These are phyloP conservation scores for Potamilus streckersoni DNA, from an alignment of 1,140 invertebrate genomes.

Conservation along the genomic window DNA sequence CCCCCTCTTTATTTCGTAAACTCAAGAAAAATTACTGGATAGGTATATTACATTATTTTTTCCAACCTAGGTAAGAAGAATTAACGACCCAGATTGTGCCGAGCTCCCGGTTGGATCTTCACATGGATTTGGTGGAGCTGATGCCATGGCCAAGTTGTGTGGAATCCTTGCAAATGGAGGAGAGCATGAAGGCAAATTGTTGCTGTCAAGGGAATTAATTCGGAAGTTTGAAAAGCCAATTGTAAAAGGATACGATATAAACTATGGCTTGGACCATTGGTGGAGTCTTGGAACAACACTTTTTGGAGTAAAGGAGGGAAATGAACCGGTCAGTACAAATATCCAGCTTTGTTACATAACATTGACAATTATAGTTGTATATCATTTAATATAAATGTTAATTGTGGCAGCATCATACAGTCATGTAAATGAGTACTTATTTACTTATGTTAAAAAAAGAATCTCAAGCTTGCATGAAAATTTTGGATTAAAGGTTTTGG, in stretches of 20 bases:
- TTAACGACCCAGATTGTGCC: conserved; percentile 28
- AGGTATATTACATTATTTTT: too few relatives aligned
- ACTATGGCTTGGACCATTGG: conserved; percentile 27
- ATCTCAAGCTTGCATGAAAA: too few relatives aligned
- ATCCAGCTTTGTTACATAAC: too few relatives aligned
- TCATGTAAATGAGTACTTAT: too few relatives aligned
- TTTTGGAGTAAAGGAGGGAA: conserved; percentile 21
- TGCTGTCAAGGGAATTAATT: conserved; percentile 25
- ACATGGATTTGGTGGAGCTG: conserved; percentile 31
- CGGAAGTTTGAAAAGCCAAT: conserved; percentile 18
- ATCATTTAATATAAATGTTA: too few relatives aligned
- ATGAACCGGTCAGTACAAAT: conserved; percentile 13
- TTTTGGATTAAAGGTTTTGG: too few relatives aligned
- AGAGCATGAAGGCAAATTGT: conserved; percentile 15
- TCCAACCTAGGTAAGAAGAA: background rate
- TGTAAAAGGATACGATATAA: conserved; percentile 20
- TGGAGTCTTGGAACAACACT: conserved; percentile 33
- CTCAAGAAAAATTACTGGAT: too few relatives aligned
- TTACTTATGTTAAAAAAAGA: too few relatives aligned
- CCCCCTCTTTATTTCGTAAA: too few relatives aligned
- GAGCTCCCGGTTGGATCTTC: conserved; percentile 22
- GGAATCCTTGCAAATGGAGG: conserved; percentile 42
- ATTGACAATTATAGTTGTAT: too few relatives aligned
- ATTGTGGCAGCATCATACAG: too few relatives aligned
- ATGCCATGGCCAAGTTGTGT: conserved; percentile 32